phyloP scores from a whole-genome alignment of 2,113 vertebrate species.

The Oncorhynchus nerka region DNA sequence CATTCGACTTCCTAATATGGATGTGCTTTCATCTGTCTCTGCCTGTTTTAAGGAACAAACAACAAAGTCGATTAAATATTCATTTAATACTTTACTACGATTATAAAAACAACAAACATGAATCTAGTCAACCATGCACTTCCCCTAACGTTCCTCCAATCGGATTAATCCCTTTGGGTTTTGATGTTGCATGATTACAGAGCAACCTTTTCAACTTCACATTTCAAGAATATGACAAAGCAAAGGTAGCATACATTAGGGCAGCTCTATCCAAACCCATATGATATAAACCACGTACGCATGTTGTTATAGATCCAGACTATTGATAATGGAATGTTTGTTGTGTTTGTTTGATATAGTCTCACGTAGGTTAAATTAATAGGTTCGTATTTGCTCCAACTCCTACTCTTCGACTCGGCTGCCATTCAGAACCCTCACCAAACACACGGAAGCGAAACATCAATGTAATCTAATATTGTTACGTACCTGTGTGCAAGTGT shows the following conservation, averaged over 20 bases:
- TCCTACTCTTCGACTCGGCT: neutral
- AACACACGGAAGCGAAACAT: neutral
- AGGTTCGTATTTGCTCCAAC: neutral
- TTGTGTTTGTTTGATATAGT: neutral
- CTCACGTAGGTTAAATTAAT: neutral
- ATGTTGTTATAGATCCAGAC: neutral
- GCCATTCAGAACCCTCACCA: neutral
- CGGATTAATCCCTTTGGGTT: conserved; percentile 18
- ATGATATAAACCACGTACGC: neutral
- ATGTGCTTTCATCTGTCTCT: conserved; percentile 20
- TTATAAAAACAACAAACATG: neutral
- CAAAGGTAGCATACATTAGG: neutral
- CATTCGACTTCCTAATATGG: conserved; percentile 75
- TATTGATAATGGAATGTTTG: neutral
- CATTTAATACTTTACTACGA: neutral
- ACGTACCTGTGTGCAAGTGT: conserved; percentile 65
- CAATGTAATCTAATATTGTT: neutral
- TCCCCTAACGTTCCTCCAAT: conserved; percentile 47
- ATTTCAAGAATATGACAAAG: neutral
- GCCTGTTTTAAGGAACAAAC: neutral
- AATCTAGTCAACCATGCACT: neutral
- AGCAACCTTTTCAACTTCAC: neutral
- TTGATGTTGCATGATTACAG: neutral
- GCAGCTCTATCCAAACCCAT: neutral
- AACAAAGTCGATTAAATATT: no score